phyloP scores from a whole-genome alignment of 2,113 vertebrate species.

The Paradoxurus hermaphroditus region DNA sequence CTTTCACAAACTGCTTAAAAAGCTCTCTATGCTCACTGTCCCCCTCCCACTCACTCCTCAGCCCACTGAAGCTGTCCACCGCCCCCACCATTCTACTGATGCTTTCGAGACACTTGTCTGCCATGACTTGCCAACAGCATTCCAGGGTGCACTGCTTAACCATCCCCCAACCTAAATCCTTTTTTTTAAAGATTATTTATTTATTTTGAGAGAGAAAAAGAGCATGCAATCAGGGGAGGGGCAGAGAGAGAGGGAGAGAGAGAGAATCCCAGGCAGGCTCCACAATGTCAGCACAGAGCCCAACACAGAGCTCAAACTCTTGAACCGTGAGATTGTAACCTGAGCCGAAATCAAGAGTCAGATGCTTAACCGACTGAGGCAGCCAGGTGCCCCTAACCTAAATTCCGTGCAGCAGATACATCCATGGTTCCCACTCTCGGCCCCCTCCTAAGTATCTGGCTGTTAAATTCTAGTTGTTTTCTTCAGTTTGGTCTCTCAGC shows the following conservation, averaged over 20 bases:
- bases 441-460: neutral
- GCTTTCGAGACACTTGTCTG: neutral
- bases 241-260: too few species aligned
- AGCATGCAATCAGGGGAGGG: too few species aligned
- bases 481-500: neutral
- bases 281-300: too few species aligned
- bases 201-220: too few species aligned
- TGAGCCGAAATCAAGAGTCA: too few species aligned
- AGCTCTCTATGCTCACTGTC: rapidly evolving
- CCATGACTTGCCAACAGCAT: neutral
- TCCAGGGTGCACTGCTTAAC: neutral
- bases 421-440: neutral
- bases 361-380: too few species aligned
- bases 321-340: too few species aligned
- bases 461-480: neutral
- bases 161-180: neutral
- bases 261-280: too few species aligned
- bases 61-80: neutral
- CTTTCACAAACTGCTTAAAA: neutral
- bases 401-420: neutral
- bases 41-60: neutral
- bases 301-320: too few species aligned
- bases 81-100: neutral
- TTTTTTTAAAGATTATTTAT: too few species aligned
- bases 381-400: neutral